These are phyloP conservation scores for Anastrepha ludens DNA, from an alignment of 1,140 invertebrate genomes.

Conservation along the genomic window DNA sequence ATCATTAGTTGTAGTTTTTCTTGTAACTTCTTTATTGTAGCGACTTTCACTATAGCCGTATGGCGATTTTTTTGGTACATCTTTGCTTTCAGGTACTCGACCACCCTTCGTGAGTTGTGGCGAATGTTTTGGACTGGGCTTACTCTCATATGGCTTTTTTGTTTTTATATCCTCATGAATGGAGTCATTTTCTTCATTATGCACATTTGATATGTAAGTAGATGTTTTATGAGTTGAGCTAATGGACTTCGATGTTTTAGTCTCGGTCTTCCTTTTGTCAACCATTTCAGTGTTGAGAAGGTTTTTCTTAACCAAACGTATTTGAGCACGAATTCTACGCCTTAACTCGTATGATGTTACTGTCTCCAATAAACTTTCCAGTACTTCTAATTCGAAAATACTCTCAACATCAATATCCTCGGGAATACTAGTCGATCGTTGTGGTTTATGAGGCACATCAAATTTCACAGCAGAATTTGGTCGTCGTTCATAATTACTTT, in stretches of 20 bases:
- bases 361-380: conserved; percentile 84
- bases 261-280: conserved; percentile 35
- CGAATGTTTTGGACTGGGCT: neutral
- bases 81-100: neutral
- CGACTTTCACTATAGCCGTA: neutral
- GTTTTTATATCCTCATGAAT: conserved; percentile 14
- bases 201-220: conserved; percentile 45
- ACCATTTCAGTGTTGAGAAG: conserved; percentile 63
- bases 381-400: conserved; percentile 80
- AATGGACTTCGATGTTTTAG: conserved; percentile 42
- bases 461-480: conserved; percentile 77
- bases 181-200: conserved; percentile 26
- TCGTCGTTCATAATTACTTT: conserved; percentile 62
- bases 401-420: conserved; percentile 79
- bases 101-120: neutral
- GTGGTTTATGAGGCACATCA: conserved; percentile 75
- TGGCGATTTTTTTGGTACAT: neutral
- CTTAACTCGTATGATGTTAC: conserved; percentile 84
- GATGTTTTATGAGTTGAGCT: conserved; percentile 47
- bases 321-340: conserved; percentile 83
- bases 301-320: conserved; percentile 80
- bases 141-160: conserved; percentile 15
- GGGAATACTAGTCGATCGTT: conserved; percentile 60
- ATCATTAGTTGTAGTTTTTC: neutral
- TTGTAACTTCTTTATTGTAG: neutral